Conservation (phyloP, 2,113 vertebrate genomes). For the Apeltes quadracus region DNA sequence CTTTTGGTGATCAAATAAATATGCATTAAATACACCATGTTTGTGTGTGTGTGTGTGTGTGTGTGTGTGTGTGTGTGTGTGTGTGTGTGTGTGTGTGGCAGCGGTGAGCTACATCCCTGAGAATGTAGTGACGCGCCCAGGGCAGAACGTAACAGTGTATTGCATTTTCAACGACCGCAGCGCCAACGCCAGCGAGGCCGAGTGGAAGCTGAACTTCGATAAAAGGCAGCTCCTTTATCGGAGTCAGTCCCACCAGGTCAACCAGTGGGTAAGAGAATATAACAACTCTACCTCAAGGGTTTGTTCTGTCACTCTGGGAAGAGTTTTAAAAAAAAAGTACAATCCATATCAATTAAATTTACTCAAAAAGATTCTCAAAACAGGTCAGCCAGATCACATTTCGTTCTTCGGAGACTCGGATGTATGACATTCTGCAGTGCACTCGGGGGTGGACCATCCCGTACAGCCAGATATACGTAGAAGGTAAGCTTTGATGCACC, state of each 20-base stretch:
- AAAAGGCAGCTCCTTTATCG: constrained; percentile 77
- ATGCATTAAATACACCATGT: neutral
- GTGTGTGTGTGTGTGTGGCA: constrained; percentile 43
- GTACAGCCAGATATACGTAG: constrained; percentile 81
- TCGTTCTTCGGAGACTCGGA: constrained; percentile 77
- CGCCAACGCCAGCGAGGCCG: constrained; percentile 75
- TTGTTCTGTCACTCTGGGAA: neutral
- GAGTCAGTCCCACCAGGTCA: constrained; percentile 81
- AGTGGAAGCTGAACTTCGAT: constrained; percentile 89
- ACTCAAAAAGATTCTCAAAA: neutral
- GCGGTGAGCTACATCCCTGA: constrained; percentile 89
- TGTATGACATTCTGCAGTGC: constrained; percentile 87
- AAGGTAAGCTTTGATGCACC: constrained; percentile 58
- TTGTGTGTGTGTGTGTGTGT: neutral
- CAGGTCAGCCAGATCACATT: constrained; percentile 76
- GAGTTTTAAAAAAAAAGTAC: neutral
- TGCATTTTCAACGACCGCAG: constrained; percentile 85
- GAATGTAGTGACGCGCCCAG: constrained; percentile 79
- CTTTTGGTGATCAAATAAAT: neutral
- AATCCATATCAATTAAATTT: neutral
- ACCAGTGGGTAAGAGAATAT: constrained; percentile 72
- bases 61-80: neutral
- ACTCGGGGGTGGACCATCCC: constrained; percentile 80
- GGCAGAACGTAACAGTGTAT: constrained; percentile 85
- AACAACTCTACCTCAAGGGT: neutral